Evolutionary conservation across 2,888 invertebrate species (phyloP).

Genomic region (Sicus ferrugineus): DNA sequence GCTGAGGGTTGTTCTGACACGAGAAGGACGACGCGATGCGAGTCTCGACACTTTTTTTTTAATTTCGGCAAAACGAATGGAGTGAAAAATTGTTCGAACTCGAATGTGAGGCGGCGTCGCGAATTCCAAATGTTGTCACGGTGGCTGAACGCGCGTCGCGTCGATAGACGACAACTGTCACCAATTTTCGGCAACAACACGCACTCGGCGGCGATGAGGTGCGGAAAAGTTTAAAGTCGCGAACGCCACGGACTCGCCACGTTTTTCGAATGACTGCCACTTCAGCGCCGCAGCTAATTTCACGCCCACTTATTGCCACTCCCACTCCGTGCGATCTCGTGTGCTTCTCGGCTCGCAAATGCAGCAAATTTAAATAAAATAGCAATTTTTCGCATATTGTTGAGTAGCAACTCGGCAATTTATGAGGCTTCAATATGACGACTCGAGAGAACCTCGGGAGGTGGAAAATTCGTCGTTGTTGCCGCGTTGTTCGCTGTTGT

Average conservation of each 20-base stretch:
- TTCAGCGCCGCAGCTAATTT: constrained; percentile 51
- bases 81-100: constrained; percentile 53
- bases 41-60: constrained; percentile 8
- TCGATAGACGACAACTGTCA: constrained; percentile 63
- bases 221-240: constrained; percentile 44
- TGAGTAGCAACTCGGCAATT: background rate
- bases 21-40: background rate
- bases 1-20: constrained; percentile 12
- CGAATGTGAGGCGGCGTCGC: constrained; percentile 53
- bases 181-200: constrained; percentile 46
- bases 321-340: constrained; percentile 29
- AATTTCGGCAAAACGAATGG: constrained; percentile 46
- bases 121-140: constrained; percentile 62
- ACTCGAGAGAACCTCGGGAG: background rate
- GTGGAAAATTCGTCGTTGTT: background rate
- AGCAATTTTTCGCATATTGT: constrained; percentile 54
- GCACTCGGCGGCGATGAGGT: background rate
- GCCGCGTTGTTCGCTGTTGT: background rate
- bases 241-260: constrained; percentile 57
- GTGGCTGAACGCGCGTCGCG: constrained; percentile 57
- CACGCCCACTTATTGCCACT: constrained; percentile 61
- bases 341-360: background rate
- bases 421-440: background rate
- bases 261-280: constrained; percentile 54
- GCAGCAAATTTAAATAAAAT: constrained; percentile 58